These are phyloP conservation scores for Paralinhomoeus sp. DNA, from an alignment of 2,888 invertebrate species.

Conservation along the genomic window DNA sequence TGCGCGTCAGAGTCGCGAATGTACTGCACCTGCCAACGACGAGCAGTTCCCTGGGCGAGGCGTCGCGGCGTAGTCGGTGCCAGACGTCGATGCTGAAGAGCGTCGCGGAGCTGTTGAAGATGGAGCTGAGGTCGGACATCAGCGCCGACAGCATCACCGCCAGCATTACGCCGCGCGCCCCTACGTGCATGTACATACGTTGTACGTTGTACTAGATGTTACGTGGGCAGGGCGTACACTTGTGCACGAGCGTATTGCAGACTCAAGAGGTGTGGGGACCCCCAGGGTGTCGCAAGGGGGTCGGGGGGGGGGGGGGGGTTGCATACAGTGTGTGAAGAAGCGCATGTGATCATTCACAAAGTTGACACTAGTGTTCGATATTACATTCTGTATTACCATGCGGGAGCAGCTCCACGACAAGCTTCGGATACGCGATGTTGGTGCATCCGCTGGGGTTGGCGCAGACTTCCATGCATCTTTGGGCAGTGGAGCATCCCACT, in stretches of 20 bases:
- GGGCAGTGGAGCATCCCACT: constrained; percentile 31
- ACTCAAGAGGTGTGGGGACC: no score
- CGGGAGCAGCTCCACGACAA: constrained; percentile 32
- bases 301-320: no score
- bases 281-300: no score
- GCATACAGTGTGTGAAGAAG: no score
- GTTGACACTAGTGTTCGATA: no score
- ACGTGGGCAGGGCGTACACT: background rate
- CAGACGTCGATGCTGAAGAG: constrained; percentile 34
- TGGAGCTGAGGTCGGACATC: constrained; percentile 35
- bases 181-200: background rate
- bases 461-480: constrained; percentile 29
- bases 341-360: no score
- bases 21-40: constrained; percentile 31
- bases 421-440: constrained; percentile 32
- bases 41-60: constrained; percentile 30
- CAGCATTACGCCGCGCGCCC: constrained; percentile 30
- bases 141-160: constrained; percentile 36
- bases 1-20: no score
- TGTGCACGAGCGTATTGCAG: no score
- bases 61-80: constrained; percentile 25
- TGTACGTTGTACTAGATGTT: no score
- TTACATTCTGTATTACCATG: constrained; percentile 15
- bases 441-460: constrained; percentile 29
- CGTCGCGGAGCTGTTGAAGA: constrained; percentile 34